phyloP scores from a whole-genome alignment of 2,888 invertebrate species.

The Acleris emargana region DNA sequence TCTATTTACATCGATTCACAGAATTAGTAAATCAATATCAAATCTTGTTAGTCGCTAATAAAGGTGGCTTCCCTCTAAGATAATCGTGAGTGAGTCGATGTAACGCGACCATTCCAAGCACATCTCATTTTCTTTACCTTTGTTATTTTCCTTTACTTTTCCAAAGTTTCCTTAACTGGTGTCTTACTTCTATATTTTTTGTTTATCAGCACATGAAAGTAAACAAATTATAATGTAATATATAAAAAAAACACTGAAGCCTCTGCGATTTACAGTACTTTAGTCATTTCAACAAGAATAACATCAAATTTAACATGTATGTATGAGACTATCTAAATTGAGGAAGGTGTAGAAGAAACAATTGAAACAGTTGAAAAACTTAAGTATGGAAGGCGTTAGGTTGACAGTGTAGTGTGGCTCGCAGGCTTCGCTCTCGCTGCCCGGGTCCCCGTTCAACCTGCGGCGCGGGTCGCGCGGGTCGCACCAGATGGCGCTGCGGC shows the following conservation, averaged over 20 bases:
- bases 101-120: constrained; percentile 61
- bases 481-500: constrained; percentile 94
- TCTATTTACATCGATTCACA: constrained; percentile 65
- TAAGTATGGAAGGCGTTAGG: constrained; percentile 11
- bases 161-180: constrained; percentile 52
- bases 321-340: constrained; percentile 67
- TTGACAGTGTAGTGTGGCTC: constrained; percentile 50
- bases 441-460: constrained; percentile 97
- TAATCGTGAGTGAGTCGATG: constrained; percentile 56
- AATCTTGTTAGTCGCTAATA: background rate
- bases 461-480: constrained; percentile 95
- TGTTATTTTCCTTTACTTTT: constrained; percentile 52
- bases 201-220: constrained; percentile 84
- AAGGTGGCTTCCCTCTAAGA: background rate
- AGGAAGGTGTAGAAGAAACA: constrained; percentile 59
- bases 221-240: constrained; percentile 57
- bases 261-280: constrained; percentile 65
- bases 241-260: constrained; percentile 54
- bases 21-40: background rate
- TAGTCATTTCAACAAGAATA: background rate
- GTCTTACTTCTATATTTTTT: constrained; percentile 59
- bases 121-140: constrained; percentile 59
- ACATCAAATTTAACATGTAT: constrained; percentile 41
- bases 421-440: constrained; percentile 98
- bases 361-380: constrained; percentile 17